These are phyloP conservation scores for Cecidostiba fungosa DNA, from an alignment of 2,888 invertebrate species.

Conservation along the genomic window DNA sequence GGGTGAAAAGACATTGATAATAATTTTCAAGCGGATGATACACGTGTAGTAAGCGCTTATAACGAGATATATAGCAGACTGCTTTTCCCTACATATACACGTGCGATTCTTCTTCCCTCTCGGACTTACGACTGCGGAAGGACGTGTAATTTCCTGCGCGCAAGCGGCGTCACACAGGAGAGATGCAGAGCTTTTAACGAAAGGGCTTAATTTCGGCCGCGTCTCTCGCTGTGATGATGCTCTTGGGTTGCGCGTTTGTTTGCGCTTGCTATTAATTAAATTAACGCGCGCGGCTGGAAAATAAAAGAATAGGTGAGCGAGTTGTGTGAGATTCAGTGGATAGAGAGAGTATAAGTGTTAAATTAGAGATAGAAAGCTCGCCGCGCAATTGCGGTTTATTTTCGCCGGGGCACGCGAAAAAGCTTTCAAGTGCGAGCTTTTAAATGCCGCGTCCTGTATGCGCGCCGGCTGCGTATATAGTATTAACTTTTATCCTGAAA, in stretches of 20 bases:
- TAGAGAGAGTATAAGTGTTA: not conserved
- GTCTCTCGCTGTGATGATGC: not conserved
- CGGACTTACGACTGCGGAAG: constrained; percentile 67
- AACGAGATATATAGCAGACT: constrained; percentile 39
- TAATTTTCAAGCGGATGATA: constrained; percentile 35
- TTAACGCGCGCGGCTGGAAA: constrained; percentile 32
- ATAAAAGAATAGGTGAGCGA: not conserved
- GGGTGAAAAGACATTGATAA: constrained; percentile 55
- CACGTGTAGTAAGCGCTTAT: not conserved
- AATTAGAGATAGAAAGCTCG: not conserved
- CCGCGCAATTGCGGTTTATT: not conserved
- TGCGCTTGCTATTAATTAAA: constrained; percentile 56
- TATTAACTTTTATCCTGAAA: not conserved
- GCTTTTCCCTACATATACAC: not conserved
- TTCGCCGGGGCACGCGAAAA: not conserved
- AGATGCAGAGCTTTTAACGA: constrained; percentile 31
- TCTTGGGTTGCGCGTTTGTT: constrained; percentile 1
- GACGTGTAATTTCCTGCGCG: constrained; percentile 78
- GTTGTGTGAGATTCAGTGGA: no score
- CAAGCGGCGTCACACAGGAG: constrained; percentile 65
- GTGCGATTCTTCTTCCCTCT: constrained; percentile 6
- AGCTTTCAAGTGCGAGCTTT: not conserved
- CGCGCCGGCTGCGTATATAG: no score
- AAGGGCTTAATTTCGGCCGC: constrained; percentile 40
- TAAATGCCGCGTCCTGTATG: no score